Percentiles rank a stretch among this genome's conserved stretches.
Conservation (phyloP, 2,113 vertebrate genomes). For the Dolichallabes microphthalmus region DNA sequence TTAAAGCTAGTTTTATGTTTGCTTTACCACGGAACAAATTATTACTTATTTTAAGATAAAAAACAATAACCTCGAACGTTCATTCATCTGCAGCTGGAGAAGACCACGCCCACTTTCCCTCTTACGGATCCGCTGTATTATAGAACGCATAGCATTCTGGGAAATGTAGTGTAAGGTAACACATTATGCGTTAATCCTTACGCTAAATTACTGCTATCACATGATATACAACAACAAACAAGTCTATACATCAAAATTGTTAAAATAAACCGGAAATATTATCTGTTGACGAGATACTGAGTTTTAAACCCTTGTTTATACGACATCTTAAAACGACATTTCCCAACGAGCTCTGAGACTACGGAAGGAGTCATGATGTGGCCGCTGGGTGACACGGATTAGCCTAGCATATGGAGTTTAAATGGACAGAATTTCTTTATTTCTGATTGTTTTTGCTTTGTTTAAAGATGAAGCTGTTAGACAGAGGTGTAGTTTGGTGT, state of each 20-base stretch:
- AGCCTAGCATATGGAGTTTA: constrained; percentile 18
- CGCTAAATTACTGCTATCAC: accelerated
- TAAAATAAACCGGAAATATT: too few species aligned
- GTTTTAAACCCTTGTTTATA: not conserved
- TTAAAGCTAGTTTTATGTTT: not conserved
- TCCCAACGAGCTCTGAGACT: not conserved
- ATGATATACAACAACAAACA: not conserved
- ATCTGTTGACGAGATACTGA: too few species aligned
- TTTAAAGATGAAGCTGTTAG: constrained; percentile 2
- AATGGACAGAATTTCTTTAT: not conserved
- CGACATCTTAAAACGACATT: not conserved
- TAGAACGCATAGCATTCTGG: constrained; percentile 10
- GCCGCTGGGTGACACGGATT: not conserved
- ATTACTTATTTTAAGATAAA: not conserved
- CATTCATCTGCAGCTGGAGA: not conserved
- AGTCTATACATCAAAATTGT: accelerated
- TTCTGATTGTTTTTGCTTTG: not conserved
- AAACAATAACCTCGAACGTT: not conserved
- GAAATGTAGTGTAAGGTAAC: not conserved
- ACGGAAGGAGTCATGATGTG: constrained; percentile 6
- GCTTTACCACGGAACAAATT: not conserved
- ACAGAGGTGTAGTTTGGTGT: not conserved
- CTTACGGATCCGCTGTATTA: too few species aligned
- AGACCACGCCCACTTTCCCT: not conserved
- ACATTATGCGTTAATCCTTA: too few species aligned